phyloP scores from a whole-genome alignment of 2,113 vertebrate species.

The Cygnus atratus region DNA sequence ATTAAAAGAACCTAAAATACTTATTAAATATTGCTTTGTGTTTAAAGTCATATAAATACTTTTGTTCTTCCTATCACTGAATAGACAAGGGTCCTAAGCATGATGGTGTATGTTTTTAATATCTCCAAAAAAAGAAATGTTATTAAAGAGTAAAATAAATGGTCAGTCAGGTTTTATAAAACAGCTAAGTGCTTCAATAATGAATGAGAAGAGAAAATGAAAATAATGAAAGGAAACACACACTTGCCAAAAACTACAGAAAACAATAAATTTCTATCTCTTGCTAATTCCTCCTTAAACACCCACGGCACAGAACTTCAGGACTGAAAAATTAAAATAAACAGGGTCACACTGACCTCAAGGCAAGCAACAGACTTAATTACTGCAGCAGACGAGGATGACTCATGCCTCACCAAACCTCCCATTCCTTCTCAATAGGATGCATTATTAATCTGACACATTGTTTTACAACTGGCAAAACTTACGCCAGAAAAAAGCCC shows the following conservation, averaged over 20 bases:
- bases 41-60: neutral
- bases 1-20: neutral
- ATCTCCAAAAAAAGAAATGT: neutral
- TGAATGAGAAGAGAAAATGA: neutral
- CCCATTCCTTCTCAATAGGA: conserved; percentile 20
- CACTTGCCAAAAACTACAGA: neutral
- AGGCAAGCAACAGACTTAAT: conserved; percentile 48
- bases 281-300: conserved; percentile 1
- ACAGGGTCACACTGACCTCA: conserved; percentile 54
- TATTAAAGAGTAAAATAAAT: neutral
- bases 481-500: neutral
- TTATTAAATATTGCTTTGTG: neutral
- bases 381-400: conserved; percentile 35
- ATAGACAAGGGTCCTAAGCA: neutral
- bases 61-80: neutral
- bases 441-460: conserved; percentile 34
- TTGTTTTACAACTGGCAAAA: conserved; percentile 15
- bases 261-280: neutral
- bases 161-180: neutral
- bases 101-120: neutral
- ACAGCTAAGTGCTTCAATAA: neutral
- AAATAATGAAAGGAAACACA: neutral
- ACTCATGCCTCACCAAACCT: conserved; percentile 55
- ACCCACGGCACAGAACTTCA: neutral
- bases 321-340: conserved; percentile 28